These are phyloP conservation scores for Oscheius sp. DNA, from an alignment of 2,888 invertebrate species.

Conservation along the genomic window DNA sequence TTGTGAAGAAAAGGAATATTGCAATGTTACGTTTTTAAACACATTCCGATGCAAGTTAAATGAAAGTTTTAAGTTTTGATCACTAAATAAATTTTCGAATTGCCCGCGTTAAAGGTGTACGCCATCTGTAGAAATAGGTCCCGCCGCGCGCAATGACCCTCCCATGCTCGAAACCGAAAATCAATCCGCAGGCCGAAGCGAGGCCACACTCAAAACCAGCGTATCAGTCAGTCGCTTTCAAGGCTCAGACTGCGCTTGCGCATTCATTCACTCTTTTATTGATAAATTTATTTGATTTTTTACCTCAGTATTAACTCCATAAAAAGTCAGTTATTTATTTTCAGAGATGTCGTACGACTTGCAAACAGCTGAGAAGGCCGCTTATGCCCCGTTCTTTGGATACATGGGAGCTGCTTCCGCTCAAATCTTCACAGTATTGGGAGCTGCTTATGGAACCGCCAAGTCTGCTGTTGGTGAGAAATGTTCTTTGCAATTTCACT, in stretches of 20 bases:
- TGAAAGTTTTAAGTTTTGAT: neutral
- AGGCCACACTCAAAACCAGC: conserved; percentile 30
- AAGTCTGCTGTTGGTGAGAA: conserved; percentile 93
- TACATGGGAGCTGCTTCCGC: conserved; percentile 71
- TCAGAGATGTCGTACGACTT: conserved; percentile 65
- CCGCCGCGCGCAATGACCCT: conserved; percentile 31
- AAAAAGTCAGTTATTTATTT: neutral
- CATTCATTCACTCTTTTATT: neutral
- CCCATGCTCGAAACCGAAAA: conserved; percentile 37
- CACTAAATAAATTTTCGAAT: neutral
- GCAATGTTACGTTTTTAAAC: too few relatives aligned
- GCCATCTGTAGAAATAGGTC: conserved; percentile 15
- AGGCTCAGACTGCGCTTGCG: neutral
- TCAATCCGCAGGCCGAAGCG: conserved; percentile 36
- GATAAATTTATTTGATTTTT: neutral
- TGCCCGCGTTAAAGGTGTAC: neutral
- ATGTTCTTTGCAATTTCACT: neutral
- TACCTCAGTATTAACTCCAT: neutral
- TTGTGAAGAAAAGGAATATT: too few relatives aligned
- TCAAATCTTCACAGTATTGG: conserved; percentile 71
- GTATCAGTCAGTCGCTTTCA: conserved; percentile 26
- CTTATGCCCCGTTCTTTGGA: conserved; percentile 70
- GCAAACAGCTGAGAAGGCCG: conserved; percentile 63
- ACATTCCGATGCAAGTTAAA: too few relatives aligned
- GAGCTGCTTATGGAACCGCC: conserved; percentile 82